A percentile compares a stretch with the other conserved stretches of the same genome.
These are phyloP conservation scores for Drosophila neoperkinsi DNA, from an alignment of 2,888 invertebrate genomes.

Conservation along the genomic window DNA sequence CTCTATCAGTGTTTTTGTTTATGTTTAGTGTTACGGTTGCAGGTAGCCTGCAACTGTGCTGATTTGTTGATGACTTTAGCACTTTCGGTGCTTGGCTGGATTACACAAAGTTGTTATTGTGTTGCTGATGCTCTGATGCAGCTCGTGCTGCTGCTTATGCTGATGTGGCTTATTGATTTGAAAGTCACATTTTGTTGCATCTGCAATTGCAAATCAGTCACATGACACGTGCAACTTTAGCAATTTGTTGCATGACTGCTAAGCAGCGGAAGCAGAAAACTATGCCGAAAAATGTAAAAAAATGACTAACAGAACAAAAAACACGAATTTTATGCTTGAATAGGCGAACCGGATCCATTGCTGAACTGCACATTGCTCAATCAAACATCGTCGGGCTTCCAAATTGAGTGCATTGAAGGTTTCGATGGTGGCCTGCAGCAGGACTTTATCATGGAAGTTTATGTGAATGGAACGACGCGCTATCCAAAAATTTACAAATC, in stretches of 20 bases:
- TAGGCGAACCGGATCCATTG: slow-evolving; percentile 91
- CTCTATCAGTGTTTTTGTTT: slow-evolving; percentile 54
- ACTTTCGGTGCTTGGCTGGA: slow-evolving; percentile 58
- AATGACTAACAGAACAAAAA: slow-evolving; percentile 24
- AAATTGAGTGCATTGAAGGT: slow-evolving; percentile 90
- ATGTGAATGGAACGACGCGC: slow-evolving; percentile 85
- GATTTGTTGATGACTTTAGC: slow-evolving; percentile 77
- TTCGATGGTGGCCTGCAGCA: slow-evolving; percentile 92
- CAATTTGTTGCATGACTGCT: slow-evolving; percentile 69
- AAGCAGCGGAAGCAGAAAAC: slow-evolving; percentile 22
- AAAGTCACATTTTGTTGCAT: slow-evolving; percentile 31
- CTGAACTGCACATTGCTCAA: slow-evolving; percentile 91
- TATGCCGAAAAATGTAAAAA: slow-evolving; percentile 30
- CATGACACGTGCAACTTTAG: slow-evolving; percentile 44
- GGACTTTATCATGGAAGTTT: slow-evolving; percentile 90
- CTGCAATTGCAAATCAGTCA: slow-evolving; percentile 44
- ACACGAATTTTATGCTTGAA: slow-evolving; percentile 23
- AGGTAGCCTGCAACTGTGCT: slow-evolving; percentile 42
- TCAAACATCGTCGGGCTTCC: slow-evolving; percentile 90
- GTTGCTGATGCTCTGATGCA: slow-evolving; percentile 1
- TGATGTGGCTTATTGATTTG: slow-evolving; percentile 59
- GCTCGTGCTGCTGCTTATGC: not conserved
- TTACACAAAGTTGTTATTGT: slow-evolving; percentile 53
- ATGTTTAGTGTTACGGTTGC: slow-evolving; percentile 48
- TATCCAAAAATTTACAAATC: slow-evolving; percentile 85